Conservation (phyloP, 2,888 invertebrate genomes). For the Ditula angustiorana region DNA sequence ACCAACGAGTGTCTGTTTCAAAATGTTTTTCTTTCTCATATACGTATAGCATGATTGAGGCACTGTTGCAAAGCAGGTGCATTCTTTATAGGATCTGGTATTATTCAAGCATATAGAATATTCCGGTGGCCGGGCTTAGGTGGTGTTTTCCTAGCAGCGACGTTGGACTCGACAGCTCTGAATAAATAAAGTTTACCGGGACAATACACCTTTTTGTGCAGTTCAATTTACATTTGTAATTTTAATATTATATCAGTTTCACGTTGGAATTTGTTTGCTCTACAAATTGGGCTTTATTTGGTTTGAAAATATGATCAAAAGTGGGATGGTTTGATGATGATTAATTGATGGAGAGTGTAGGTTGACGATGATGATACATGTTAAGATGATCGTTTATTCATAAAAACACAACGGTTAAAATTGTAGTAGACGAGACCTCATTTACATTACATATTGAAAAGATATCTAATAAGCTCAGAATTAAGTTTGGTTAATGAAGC, state of each 20-base stretch:
- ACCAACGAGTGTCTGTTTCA: too few relatives aligned
- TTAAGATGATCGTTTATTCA: too few relatives aligned
- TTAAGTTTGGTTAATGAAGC: too few relatives aligned
- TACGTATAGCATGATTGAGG: constrained; percentile 45
- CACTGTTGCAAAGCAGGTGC: constrained; percentile 69
- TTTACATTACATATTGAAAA: too few relatives aligned
- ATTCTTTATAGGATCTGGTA: constrained; percentile 68
- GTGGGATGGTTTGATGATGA: too few relatives aligned
- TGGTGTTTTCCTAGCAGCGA: constrained; percentile 61
- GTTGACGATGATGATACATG: too few relatives aligned
- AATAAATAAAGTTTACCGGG: constrained; percentile 69
- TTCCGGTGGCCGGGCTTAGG: constrained; percentile 62
- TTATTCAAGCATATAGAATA: constrained; percentile 74
- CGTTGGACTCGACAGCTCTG: constrained; percentile 57
- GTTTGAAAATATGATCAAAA: not conserved
- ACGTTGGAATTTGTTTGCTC: constrained; percentile 8
- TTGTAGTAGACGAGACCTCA: too few relatives aligned
- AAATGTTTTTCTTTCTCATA: constrained; percentile 40
- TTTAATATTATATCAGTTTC: constrained; percentile 39
- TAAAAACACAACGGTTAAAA: too few relatives aligned
- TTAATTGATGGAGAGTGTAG: too few relatives aligned
- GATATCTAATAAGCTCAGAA: too few relatives aligned
- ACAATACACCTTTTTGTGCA: constrained; percentile 53
- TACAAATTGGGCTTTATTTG: constrained; percentile 12
- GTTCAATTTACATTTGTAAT: constrained; percentile 39